Conservation (phyloP, 2,888 invertebrate species). For the Pandemis corylana region DNA sequence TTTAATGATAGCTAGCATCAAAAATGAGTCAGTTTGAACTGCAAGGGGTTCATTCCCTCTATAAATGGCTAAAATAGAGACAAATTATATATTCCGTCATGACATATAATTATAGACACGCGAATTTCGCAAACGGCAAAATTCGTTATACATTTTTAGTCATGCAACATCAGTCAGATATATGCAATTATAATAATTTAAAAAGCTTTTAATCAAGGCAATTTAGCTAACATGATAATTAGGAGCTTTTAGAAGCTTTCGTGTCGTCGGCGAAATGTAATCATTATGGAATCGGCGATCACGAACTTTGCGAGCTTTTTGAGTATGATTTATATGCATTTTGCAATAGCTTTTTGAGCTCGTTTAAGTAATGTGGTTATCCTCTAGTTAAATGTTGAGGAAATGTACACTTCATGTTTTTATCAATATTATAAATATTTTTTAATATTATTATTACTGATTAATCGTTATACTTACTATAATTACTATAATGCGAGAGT, state of each 20-base stretch:
- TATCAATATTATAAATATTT: too few species aligned
- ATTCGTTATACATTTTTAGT: slow-evolving; percentile 25
- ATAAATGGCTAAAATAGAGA: neutral
- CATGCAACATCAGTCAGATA: slow-evolving; percentile 36
- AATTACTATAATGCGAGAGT: too few species aligned
- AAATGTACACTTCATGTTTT: too few species aligned
- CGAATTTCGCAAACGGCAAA: slow-evolving; percentile 30
- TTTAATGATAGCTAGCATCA: neutral
- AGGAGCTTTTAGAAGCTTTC: slow-evolving; percentile 40
- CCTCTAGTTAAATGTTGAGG: neutral
- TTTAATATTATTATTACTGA: too few species aligned
- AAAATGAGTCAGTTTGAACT: neutral
- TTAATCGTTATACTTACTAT: too few species aligned
- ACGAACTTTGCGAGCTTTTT: slow-evolving; percentile 21
- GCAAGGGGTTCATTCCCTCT: slow-evolving; percentile 6
- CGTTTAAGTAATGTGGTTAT: neutral
- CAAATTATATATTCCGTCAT: slow-evolving; percentile 4
- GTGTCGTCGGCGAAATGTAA: slow-evolving; percentile 35
- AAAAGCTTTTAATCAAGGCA: slow-evolving; percentile 42
- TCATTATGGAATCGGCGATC: slow-evolving; percentile 30
- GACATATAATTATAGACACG: slow-evolving; percentile 22
- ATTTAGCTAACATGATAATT: slow-evolving; percentile 41
- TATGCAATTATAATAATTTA: slow-evolving; percentile 37
- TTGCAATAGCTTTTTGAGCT: slow-evolving; percentile 1
- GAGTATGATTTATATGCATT: slow-evolving; percentile 9